Evolutionary conservation across 2,797 vertebrate species (phyloP).

Genomic region (Esox lucius): DNA sequence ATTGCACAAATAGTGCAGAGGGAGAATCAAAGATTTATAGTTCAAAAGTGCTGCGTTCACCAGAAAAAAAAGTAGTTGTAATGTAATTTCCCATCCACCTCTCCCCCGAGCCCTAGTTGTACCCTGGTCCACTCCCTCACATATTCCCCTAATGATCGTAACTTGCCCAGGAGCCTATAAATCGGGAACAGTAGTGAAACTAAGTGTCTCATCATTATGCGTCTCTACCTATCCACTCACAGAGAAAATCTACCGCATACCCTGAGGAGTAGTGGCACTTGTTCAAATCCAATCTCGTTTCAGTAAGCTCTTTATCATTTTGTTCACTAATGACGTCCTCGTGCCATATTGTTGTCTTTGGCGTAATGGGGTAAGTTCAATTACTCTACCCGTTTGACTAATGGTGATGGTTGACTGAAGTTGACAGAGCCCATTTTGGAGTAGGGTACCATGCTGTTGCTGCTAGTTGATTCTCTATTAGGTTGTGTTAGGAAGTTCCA

Average conservation of each 20-base stretch:
- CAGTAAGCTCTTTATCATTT: constrained; percentile 63
- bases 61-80: constrained; percentile 33
- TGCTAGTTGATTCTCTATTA: constrained; percentile 40
- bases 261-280: constrained; percentile 57
- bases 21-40: constrained; percentile 70
- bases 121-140: constrained; percentile 30
- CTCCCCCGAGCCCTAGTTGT: constrained; percentile 21
- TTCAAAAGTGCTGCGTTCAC: constrained; percentile 61
- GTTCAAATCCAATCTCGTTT: constrained; percentile 72
- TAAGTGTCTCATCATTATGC: constrained; percentile 72
- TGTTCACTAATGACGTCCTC: constrained; percentile 42
- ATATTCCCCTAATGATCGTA: constrained; percentile 65
- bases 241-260: constrained; percentile 48
- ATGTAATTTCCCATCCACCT: constrained; percentile 52
- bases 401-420: constrained; percentile 57
- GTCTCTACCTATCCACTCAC: constrained; percentile 59
- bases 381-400: constrained; percentile 62
- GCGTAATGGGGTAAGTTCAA: constrained; percentile 59
- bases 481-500: constrained; percentile 24
- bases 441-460: constrained; percentile 44
- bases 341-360: constrained; percentile 61
- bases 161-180: constrained; percentile 65
- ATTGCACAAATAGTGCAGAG: constrained; percentile 55
- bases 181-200: constrained; percentile 64
- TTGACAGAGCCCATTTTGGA: constrained; percentile 51